Base-by-base conservation (phyloP, 1,140 invertebrate genomes). In the Neodiprion pinetum region DNA sequence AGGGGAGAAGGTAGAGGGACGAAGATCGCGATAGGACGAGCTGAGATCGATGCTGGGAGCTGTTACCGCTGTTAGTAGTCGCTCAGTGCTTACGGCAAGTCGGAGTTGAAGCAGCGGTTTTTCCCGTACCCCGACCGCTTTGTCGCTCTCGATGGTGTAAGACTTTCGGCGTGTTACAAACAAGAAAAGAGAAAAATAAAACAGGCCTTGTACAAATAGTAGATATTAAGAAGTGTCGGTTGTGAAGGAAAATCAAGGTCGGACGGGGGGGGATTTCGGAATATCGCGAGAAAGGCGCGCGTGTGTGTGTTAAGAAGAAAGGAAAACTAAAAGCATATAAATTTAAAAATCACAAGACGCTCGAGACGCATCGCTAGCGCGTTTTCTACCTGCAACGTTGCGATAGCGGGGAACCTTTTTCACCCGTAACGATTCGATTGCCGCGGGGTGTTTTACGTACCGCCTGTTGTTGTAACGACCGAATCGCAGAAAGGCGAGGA, bases 211-310 rank as follows among this genome's bases (percentile, higher is more conserved):
- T 61, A 14, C 5, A 40, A 40, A 40, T 40, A 40, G 5, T 40
- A 40, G 5, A 40, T 40, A 40, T 40, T 40, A 40, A 40, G 5
- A 40, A 40, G 28, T 40, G 28, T 5, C 2, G 28, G 28, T 40
- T 40, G 28, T 40, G 28, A 1, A 40, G 28, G 28, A 40, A 40
- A 40, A 40, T 40, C 5, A 40, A 5, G 28, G 80, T 75, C 67
- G 76, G 81, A 78, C 77, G 71, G 76, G 73, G 79, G 76, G 78
- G 79, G 78, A 75, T 79, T 77, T 75, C 79, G 79, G 80, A 78
- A 77, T 77, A 72, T 78, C 78, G 76, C 77, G 65, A 76, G 78
- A 73, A 80, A 71, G 73, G 48, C 23, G 70, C 72, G 71, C 67
- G 53, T 70, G 71, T 69, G 75, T 66, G 23, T 49, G 71, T 70